These are phyloP conservation scores for Lanius collurio DNA, from an alignment of 2,113 vertebrate species.

Conservation along the genomic window DNA sequence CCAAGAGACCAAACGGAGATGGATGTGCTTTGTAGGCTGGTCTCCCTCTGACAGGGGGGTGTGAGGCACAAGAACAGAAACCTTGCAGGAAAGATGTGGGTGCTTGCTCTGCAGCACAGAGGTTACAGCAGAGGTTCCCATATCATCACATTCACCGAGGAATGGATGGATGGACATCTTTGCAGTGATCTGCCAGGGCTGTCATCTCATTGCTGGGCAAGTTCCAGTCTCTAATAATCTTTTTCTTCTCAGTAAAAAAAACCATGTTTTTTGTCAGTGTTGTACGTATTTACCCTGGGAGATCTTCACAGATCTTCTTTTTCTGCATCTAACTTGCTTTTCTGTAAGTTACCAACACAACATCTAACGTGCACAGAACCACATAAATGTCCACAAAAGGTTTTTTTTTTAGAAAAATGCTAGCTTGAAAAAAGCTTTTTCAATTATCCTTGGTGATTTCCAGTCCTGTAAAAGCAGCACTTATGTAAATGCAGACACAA, in stretches of 20 bases:
- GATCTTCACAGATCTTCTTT: neutral
- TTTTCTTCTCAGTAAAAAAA: neutral
- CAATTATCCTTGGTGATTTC: neutral
- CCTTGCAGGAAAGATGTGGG: neutral
- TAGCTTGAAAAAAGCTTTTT: neutral
- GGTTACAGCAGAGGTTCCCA: neutral
- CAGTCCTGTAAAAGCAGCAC: neutral
- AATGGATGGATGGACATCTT: neutral
- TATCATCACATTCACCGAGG: neutral
- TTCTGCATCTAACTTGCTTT: neutral
- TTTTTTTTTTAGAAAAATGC: neutral
- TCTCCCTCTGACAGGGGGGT: neutral
- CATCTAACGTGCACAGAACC: accelerated
- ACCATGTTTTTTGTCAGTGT: accelerated
- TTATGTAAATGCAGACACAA: neutral
- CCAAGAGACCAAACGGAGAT: neutral
- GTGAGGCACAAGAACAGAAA: neutral
- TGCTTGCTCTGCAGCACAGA: neutral
- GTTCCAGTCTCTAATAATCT: neutral
- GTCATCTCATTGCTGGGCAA: neutral
- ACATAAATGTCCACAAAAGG: neutral
- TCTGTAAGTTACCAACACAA: neutral
- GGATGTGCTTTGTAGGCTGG: neutral
- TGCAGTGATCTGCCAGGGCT: neutral
- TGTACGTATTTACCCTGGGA: neutral